phyloP scores from a whole-genome alignment of 2,797 vertebrate genomes.

The Poeciliopsis paucimaculata region DNA sequence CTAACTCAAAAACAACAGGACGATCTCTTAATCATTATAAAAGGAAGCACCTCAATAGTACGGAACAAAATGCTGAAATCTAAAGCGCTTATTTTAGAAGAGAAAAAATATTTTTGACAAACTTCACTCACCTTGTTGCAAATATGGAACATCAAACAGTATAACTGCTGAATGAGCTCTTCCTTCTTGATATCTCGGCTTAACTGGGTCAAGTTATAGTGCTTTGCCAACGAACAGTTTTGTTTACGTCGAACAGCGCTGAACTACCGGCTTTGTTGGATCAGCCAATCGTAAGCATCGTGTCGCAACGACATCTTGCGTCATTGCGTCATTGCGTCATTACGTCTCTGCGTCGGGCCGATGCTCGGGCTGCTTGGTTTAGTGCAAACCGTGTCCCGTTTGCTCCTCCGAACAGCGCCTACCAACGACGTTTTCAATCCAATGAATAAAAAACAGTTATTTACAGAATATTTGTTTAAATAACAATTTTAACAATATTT shows the following conservation, averaged over 20 bases:
- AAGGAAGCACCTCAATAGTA: not conserved
- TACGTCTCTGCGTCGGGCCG: slow-evolving; percentile 1
- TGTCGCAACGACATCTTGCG: not conserved
- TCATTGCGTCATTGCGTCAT: slow-evolving; percentile 27
- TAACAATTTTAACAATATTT: not conserved
- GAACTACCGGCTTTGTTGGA: not conserved
- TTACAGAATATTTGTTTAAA: not conserved
- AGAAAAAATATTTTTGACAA: not conserved
- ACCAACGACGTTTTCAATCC: not conserved
- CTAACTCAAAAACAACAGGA: not conserved
- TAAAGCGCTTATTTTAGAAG: not conserved
- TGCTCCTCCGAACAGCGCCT: not conserved
- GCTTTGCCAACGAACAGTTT: not conserved
- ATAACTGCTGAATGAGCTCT: not conserved
- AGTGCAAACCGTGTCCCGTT: slow-evolving; percentile 3
- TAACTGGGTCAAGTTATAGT: not conserved
- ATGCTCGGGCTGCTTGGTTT: slow-evolving; percentile 10
- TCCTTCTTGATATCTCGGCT: not conserved
- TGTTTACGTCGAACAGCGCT: slow-evolving; percentile 34
- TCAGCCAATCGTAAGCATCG: slow-evolving; percentile 50
- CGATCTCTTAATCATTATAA: not conserved
- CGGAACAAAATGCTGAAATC: not conserved
- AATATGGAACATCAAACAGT: not conserved
- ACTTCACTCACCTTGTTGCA: slow-evolving; percentile 17
- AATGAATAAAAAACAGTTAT: not conserved